Evolutionary conservation across 2,888 invertebrate genomes (phyloP).

Genomic region (Eutolmus rufibarbis): DNA sequence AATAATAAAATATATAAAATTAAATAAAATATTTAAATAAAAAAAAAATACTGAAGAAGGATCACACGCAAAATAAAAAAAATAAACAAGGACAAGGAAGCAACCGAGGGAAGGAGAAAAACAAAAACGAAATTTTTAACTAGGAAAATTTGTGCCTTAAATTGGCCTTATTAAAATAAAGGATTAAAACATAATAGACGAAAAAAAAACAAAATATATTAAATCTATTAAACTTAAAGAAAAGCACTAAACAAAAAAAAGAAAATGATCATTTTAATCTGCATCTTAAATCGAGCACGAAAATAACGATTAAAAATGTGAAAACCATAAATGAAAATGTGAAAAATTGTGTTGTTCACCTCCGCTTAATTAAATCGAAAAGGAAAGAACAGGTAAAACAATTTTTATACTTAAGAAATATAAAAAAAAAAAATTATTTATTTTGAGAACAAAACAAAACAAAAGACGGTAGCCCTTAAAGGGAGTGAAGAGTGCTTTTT

Average conservation of each 20-base stretch:
- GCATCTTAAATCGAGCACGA: constrained; percentile 37
- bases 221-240: constrained; percentile 41
- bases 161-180: constrained; percentile 52
- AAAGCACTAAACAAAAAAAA: constrained; percentile 35
- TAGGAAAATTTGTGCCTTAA: constrained; percentile 53
- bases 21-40: constrained; percentile 9
- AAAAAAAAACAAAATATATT: constrained; percentile 42
- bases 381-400: background rate
- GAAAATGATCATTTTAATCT: constrained; percentile 40
- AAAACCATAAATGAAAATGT: background rate
- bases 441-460: background rate
- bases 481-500: background rate
- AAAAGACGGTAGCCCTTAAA: too few relatives aligned
- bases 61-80: background rate
- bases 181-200: constrained; percentile 36
- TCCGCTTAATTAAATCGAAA: background rate
- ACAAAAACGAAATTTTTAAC: constrained; percentile 16
- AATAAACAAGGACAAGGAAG: background rate
- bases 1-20: constrained; percentile 26
- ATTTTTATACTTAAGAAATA: background rate
- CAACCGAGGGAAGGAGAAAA: background rate
- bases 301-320: constrained; percentile 34
- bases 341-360: background rate
- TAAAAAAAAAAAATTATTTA: background rate
- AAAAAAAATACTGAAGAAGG: constrained; percentile 30